Evolutionary conservation across 2,113 vertebrate genomes (phyloP).

Genomic region (Elephantulus edwardii): DNA sequence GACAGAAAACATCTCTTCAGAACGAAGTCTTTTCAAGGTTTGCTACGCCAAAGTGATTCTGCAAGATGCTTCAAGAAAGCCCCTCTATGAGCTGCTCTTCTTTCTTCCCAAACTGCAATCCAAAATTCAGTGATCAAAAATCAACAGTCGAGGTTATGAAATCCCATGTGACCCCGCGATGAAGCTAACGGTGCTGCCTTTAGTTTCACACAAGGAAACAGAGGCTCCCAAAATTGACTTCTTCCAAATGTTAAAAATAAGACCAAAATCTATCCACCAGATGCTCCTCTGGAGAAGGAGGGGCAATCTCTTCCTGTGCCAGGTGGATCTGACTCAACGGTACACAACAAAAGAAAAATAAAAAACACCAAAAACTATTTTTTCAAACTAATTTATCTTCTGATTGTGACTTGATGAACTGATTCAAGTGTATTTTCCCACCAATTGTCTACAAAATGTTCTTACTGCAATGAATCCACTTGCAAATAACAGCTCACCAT

Average conservation of each 20-base stretch:
- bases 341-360: neutral
- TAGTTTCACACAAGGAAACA: neutral
- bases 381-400: neutral
- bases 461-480: neutral
- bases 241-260: too few species aligned
- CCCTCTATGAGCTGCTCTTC: neutral
- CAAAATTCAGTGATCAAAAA: too few species aligned
- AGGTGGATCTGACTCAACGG: too few species aligned
- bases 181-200: neutral
- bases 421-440: neutral
- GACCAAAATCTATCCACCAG: too few species aligned
- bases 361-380: neutral
- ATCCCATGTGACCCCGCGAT: too few species aligned
- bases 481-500: too few species aligned
- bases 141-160: too few species aligned
- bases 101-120: neutral
- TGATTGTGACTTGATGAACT: neutral
- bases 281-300: too few species aligned
- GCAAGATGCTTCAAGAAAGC: neutral
- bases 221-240: neutral
- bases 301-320: too few species aligned
- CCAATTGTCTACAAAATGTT: neutral
- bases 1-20: neutral
- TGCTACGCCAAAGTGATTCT: neutral
- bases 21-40: neutral